Evolutionary conservation across 2,888 invertebrate genomes (phyloP), one percentile per base, ranked within the genome.

Genomic region (Oscheius myriophilus): DNA sequence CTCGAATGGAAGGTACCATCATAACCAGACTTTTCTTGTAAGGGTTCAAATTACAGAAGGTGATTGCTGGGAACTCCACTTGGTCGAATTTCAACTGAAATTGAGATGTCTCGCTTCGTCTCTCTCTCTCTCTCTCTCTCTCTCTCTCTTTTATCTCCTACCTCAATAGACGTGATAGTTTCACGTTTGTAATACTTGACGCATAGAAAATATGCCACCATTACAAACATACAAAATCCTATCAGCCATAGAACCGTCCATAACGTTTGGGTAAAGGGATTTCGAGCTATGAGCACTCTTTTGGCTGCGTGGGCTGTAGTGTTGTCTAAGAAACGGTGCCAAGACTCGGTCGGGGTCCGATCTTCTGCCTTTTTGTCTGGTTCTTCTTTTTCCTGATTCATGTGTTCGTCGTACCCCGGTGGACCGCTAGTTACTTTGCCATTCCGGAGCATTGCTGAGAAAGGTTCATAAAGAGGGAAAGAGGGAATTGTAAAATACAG

Each of bases 61-160:
- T 81, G 46, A 81, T 81, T 6, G 81, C 79, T 14, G 81, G 81
- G 46, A 79, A 81, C 54, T 79, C 79, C 21, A 81, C 79, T 26
- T 81, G 70, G 46, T 81, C 81, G 62, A 81, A 81, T 75, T 81
- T 81, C 26, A 81, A 69, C 81, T 81, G 72, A 69, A 78, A 76
- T 55, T 55, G 21, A 53, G 54, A 12, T 42, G 43, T 21, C 7
- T 43, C 43, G 16, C 43, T 42, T 3, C 2, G 43, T 18, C 55
- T 6, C 39, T 14, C 18, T 26, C 26, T 54, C 16, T 21, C 26
- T n/a, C 16, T 39, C n/a, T 18, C 11, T 46, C 21, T 46, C 46
- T 46, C 46, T 46, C 46, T 46, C 46, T 46, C 18, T 26, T 11
- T 42, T 42, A 11, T 11, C 43, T 7, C 53, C 14, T 21, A 74